These are phyloP conservation scores for Sphenodon punctatus DNA, from an alignment of 2,797 vertebrate genomes.

Conservation along the genomic window DNA sequence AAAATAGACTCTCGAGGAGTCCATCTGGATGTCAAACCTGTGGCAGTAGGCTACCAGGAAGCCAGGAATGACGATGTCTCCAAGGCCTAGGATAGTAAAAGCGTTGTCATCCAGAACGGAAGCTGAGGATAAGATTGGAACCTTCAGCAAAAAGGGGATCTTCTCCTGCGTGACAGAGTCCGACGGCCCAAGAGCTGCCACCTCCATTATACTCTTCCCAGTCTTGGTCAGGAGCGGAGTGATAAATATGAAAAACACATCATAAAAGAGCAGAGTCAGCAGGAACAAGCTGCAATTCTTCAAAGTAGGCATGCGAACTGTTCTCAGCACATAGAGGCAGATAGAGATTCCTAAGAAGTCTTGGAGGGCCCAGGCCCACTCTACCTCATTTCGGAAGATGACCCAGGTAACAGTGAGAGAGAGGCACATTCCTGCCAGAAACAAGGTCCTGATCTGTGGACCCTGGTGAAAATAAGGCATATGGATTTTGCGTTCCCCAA, in stretches of 20 bases:
- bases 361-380: constrained; percentile 51
- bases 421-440: constrained; percentile 39
- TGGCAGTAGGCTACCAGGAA: constrained; percentile 85
- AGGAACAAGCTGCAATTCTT: constrained; percentile 84
- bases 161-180: constrained; percentile 79
- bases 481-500: not conserved
- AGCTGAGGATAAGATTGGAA: constrained; percentile 79
- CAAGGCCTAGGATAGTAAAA: constrained; percentile 86
- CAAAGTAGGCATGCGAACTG: constrained; percentile 9
- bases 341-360: constrained; percentile 52
- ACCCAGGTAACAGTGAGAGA: constrained; percentile 46
- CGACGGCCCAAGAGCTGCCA: constrained; percentile 81
- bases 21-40: constrained; percentile 84
- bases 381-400: constrained; percentile 42
- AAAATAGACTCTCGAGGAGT: constrained; percentile 82
- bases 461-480: not conserved
- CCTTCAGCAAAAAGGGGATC: constrained; percentile 90
- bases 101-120: constrained; percentile 80
- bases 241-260: constrained; percentile 84
- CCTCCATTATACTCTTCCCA: constrained; percentile 84
- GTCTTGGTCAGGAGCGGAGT: constrained; percentile 82
- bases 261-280: constrained; percentile 80
- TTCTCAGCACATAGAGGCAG: constrained; percentile 56
- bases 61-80: constrained; percentile 85
- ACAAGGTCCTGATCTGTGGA: constrained; percentile 11